Conservation (phyloP, 2,888 invertebrate species). For the Imbricaverruca yamaguchii region DNA sequence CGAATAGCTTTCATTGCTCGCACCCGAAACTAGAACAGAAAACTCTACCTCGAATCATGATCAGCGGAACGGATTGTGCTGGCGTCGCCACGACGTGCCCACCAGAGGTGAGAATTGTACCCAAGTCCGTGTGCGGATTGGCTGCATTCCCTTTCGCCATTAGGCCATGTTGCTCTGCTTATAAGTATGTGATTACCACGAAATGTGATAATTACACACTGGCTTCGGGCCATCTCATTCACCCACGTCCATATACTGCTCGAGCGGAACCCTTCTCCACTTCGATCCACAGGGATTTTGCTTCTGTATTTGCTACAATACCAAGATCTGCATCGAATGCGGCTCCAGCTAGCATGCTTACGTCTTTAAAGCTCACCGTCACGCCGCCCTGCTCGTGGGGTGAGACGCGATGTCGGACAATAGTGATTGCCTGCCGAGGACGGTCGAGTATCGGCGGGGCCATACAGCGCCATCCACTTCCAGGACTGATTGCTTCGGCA, state of each 20-base stretch:
- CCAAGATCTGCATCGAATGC: slow-evolving; percentile 53
- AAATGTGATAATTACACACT: slow-evolving; percentile 31
- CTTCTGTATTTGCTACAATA: slow-evolving; percentile 64
- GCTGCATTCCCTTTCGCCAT: slow-evolving; percentile 52
- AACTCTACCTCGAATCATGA: slow-evolving; percentile 33
- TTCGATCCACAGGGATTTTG: slow-evolving; percentile 49
- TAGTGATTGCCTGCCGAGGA: slow-evolving; percentile 32
- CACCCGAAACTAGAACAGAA: slow-evolving; percentile 42
- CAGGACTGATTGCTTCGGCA: slow-evolving; percentile 57
- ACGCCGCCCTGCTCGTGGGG: slow-evolving; percentile 55
- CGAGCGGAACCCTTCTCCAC: slow-evolving; percentile 34
- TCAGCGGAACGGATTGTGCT: slow-evolving; percentile 26
- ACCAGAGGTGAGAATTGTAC: slow-evolving; percentile 42
- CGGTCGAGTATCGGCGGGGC: slow-evolving; percentile 48
- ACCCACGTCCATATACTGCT: slow-evolving; percentile 29
- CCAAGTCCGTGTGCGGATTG: slow-evolving; percentile 52
- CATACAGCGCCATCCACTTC: slow-evolving; percentile 58
- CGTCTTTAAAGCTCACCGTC: slow-evolving; percentile 54
- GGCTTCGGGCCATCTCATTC: slow-evolving; percentile 25
- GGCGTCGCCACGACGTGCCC: slow-evolving; percentile 50
- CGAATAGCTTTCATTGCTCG: slow-evolving; percentile 47
- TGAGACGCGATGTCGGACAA: slow-evolving; percentile 45
- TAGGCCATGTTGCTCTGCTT: slow-evolving; percentile 21
- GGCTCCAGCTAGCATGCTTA: slow-evolving; percentile 49
- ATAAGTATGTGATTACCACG: slow-evolving; percentile 13